These are phyloP conservation scores for Terebella lapidaria DNA, from an alignment of 2,888 invertebrate genomes.

Conservation along the genomic window DNA sequence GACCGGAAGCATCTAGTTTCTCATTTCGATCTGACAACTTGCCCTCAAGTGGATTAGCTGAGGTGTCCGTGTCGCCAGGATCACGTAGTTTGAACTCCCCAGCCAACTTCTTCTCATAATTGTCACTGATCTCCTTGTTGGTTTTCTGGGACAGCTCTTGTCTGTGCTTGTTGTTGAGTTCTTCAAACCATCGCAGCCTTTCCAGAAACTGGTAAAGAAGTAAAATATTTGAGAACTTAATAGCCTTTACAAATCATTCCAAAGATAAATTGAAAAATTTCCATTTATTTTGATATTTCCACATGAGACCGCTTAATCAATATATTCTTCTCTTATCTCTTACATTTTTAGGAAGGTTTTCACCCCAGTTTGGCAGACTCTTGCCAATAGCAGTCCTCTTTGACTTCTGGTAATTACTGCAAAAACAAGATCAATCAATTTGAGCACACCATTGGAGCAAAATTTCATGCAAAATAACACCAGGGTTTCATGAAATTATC, in stretches of 20 bases:
- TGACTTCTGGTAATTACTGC: no score
- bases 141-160: slow-evolving; percentile 39
- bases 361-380: slow-evolving; percentile 33
- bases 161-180: slow-evolving; percentile 25
- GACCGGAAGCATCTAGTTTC: no score
- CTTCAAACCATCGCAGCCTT: slow-evolving; percentile 25
- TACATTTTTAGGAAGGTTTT: slow-evolving; percentile 44
- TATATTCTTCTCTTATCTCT: no score
- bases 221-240: background rate
- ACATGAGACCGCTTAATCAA: no score
- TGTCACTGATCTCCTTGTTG: slow-evolving; percentile 34
- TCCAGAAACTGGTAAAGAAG: slow-evolving; percentile 40
- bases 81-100: slow-evolving; percentile 39
- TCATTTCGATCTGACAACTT: background rate
- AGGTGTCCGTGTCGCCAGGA: slow-evolving; percentile 10
- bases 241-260: background rate
- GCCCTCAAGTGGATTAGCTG: background rate
- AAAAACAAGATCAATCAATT: no score
- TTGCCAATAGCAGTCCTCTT: no score
- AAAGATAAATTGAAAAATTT: background rate
- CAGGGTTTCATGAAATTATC: no score
- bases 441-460: no score
- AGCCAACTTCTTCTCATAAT: slow-evolving; percentile 44
- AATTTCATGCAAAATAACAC: no score
- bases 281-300: no score